These are phyloP conservation scores for Aspidoscelis tigris DNA, from an alignment of 2,113 vertebrate species.

Conservation along the genomic window DNA sequence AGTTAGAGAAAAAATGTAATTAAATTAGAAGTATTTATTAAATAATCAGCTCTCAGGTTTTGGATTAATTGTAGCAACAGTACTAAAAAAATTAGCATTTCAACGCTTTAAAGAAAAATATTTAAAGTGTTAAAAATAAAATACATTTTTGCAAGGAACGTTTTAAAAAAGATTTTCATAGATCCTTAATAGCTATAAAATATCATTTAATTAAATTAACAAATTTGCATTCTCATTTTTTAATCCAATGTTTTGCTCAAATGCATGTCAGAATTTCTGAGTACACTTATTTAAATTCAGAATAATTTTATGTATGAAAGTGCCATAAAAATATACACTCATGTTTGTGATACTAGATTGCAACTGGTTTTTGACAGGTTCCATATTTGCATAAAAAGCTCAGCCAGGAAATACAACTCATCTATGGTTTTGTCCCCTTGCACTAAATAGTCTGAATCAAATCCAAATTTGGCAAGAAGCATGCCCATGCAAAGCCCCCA, in stretches of 20 bases:
- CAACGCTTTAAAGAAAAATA: background rate
- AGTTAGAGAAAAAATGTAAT: conserved; percentile 19
- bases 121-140: background rate
- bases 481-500: too few species aligned
- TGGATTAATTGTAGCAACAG: background rate
- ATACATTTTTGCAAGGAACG: too few species aligned
- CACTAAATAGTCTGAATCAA: too few species aligned
- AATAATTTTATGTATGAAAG: background rate
- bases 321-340: background rate
- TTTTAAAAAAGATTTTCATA: too few species aligned
- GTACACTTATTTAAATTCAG: background rate
- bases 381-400: background rate
- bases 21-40: conserved; percentile 30
- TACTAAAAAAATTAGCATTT: background rate
- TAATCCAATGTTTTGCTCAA: too few species aligned
- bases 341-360: background rate
- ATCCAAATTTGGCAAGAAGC: too few species aligned
- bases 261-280: too few species aligned
- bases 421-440: too few species aligned
- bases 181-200: too few species aligned
- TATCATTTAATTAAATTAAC: background rate
- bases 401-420: too few species aligned
- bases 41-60: background rate
- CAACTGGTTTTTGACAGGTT: background rate
- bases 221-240: background rate